Evolutionary conservation across 2,113 vertebrate species (phyloP).

Genomic region (Epinephelus cyanopodus): DNA sequence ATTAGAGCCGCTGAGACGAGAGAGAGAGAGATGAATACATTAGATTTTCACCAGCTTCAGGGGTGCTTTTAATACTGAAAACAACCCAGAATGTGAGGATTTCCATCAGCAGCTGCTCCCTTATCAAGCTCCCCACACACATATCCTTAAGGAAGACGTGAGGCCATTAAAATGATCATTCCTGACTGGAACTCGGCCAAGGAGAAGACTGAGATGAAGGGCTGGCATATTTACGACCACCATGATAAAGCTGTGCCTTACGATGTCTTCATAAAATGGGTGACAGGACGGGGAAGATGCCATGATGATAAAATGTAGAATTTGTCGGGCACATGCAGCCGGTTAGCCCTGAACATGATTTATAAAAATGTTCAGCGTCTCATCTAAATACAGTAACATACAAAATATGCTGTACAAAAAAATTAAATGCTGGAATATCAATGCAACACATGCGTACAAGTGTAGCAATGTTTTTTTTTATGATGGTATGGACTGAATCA

Average conservation of each 20-base stretch:
- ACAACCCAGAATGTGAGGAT: not conserved
- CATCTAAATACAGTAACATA: slow-evolving; percentile 7
- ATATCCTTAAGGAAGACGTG: not conserved
- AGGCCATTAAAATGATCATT: not conserved
- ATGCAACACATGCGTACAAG: not conserved
- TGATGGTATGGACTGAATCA: not conserved
- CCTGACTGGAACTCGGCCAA: slow-evolving; percentile 18
- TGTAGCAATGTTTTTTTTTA: slow-evolving; percentile 15
- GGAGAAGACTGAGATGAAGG: slow-evolving; percentile 27
- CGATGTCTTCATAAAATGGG: slow-evolving; percentile 29
- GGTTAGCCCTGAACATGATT: not conserved
- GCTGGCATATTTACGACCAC: slow-evolving; percentile 32
- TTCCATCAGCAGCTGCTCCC: slow-evolving; percentile 15
- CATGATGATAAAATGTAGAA: not conserved
- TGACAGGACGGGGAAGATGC: slow-evolving; percentile 3
- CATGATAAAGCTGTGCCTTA: slow-evolving; percentile 55
- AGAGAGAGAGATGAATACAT: not conserved
- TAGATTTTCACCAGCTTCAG: not conserved
- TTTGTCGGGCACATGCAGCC: slow-evolving; percentile 1
- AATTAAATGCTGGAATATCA: not conserved
- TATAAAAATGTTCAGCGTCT: not conserved
- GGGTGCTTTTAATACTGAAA: not conserved
- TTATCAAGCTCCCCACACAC: slow-evolving; percentile 5
- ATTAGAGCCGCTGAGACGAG: slow-evolving; percentile 45
- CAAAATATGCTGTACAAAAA: not conserved